Conservation (phyloP, 2,888 invertebrate species). For the Tenthredo mesomela region DNA sequence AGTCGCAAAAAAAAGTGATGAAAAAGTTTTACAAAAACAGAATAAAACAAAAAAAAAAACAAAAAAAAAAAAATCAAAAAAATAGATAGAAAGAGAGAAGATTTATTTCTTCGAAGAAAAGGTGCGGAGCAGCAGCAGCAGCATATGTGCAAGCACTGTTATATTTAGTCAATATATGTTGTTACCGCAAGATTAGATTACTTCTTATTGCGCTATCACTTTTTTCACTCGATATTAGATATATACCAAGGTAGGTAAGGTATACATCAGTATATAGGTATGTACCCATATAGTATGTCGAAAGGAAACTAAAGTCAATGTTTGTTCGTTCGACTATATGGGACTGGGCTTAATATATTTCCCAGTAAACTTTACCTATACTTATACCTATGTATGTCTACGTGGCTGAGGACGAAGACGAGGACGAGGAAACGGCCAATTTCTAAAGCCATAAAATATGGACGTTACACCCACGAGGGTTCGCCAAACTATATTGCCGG, state of each 20-base stretch:
- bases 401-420: neutral
- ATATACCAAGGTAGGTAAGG: neutral
- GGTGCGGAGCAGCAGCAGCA: no score
- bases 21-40: no score
- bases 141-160: no score
- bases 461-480: neutral
- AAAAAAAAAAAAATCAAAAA: neutral
- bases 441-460: slow-evolving; percentile 44
- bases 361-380: slow-evolving; percentile 5
- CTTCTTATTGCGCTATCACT: neutral
- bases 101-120: neutral
- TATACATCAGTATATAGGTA: neutral
- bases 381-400: neutral
- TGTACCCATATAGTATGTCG: neutral
- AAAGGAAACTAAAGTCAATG: slow-evolving; percentile 7
- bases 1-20: neutral
- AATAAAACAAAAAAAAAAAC: neutral
- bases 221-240: neutral
- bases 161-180: neutral
- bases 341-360: neutral
- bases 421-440: neutral
- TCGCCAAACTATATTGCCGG: neutral
- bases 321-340: neutral
- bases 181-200: slow-evolving; percentile 3
- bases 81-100: neutral